Evolutionary conservation across 2,113 vertebrate species (phyloP), one percentile per base, ranked within the genome.

Genomic region (Anhinga anhinga): DNA sequence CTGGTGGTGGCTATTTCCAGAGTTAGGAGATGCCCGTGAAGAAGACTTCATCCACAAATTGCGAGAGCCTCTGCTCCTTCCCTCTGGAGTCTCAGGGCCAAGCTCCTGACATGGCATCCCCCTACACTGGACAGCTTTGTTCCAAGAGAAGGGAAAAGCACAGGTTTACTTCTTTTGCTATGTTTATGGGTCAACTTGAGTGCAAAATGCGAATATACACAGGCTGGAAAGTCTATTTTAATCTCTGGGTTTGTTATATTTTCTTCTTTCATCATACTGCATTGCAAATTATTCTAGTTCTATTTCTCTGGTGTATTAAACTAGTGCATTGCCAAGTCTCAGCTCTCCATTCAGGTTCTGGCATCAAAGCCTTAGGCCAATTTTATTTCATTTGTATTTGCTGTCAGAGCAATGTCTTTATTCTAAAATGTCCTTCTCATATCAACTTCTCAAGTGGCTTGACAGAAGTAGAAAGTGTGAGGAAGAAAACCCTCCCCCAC

Each of bases 331-430:
- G 93, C 97, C 98, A 72, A 95, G 93, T 97, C 97, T 97, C 96
- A 56, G 91, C 93, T 97, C 97, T 97, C 94, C 92, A 87, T 97
- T 98, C 97, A 98, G 92, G 94, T 98, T 97, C 97, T 71, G 55
- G 96, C 97, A 98, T 98, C 97, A 98, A 98, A 98, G 98, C 98
- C 98, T 98, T 97, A 95, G 98, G 98, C 98, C 96, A 98, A 98
- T 98, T 98, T 98, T 97, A 97, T 98, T 98, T 98, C 97, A 98
- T 98, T 98, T 98, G 95, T 98, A 97, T 98, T 97, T 98, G 95
- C 97, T 98, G 97, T 98, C 97, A 98, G 97, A 98, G 93, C 96
- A 98, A 98, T 97, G 97, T 98, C 98, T 98, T 98, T 98, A 97
- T 98, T 98, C 97, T 95, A 94, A 97, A 98, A 97, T 97, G 96